Evolutionary conservation across 2,113 vertebrate genomes (phyloP).

Genomic region (Calidris pugnax): DNA sequence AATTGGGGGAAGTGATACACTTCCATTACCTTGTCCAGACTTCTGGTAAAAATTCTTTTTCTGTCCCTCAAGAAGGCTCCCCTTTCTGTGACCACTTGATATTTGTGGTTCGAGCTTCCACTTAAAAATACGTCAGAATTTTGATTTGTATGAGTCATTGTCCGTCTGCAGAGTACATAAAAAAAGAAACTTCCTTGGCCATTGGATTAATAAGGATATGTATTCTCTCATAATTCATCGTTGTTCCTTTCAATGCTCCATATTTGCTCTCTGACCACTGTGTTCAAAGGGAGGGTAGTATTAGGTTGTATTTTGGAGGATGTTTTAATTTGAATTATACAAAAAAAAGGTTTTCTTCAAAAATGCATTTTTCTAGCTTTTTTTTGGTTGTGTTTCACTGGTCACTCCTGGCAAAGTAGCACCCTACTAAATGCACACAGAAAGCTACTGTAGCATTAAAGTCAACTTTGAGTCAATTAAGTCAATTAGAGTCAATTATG

Average conservation of each 20-base stretch:
- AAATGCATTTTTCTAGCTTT: background rate
- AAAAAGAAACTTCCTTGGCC: background rate
- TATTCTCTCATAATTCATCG: background rate
- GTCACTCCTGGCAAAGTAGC: background rate
- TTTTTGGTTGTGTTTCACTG: background rate
- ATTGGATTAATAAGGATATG: background rate
- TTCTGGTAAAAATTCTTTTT: constrained; percentile 22
- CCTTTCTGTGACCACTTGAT: background rate
- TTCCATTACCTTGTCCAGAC: constrained; percentile 9
- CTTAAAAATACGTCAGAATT: background rate
- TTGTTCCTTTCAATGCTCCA: background rate
- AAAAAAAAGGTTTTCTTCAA: background rate
- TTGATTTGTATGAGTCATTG: background rate
- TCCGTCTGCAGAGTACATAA: background rate
- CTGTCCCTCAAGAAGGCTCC: background rate
- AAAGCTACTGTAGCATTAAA: background rate
- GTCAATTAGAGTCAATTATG: no score
- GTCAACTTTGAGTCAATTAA: no score
- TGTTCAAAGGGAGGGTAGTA: background rate
- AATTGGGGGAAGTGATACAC: constrained; percentile 59
- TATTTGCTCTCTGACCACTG: background rate
- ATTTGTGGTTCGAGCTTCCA: background rate
- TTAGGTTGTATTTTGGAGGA: background rate
- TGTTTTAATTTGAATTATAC: background rate
- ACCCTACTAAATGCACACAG: background rate